Percentiles rank a stretch among this genome's conserved stretches.
phyloP scores from a whole-genome alignment of 35 echinoderm and acorn worm genomes.

The Anneissia japonica region DNA sequence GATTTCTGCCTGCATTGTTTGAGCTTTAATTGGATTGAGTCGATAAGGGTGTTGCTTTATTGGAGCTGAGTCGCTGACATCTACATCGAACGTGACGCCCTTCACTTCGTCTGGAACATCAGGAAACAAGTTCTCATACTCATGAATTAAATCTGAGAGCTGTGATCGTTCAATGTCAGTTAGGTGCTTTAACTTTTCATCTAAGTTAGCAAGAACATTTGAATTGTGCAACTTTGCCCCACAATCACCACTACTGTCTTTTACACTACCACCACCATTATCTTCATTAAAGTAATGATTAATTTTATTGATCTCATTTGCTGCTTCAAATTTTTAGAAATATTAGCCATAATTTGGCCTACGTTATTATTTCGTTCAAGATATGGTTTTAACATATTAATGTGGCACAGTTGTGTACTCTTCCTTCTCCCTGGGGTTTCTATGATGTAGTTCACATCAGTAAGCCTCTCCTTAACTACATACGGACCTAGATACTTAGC shows the following conservation, averaged over 20 bases:
- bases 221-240: too few species aligned
- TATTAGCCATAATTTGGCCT: too few species aligned
- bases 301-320: too few species aligned
- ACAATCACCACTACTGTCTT: neutral
- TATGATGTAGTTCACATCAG: constrained; percentile 32
- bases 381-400: constrained; percentile 10
- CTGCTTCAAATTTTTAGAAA: too few species aligned
- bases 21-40: constrained; percentile 38
- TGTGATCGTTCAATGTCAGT: neutral
- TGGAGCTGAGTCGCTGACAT: constrained; percentile 31
- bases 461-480: constrained; percentile 11
- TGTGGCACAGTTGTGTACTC: constrained; percentile 12
- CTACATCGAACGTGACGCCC: neutral
- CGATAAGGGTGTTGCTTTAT: constrained; percentile 59
- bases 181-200: too few species aligned
- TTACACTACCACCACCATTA: neutral
- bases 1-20: neutral
- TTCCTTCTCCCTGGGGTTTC: constrained; percentile 49
- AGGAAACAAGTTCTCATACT: neutral
- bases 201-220: too few species aligned
- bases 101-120: neutral
- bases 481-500: constrained; percentile 47
- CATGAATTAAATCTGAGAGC: neutral
- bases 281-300: too few species aligned
- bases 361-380: neutral